A percentile compares a stretch with the other conserved stretches of the same genome.
phyloP scores from a whole-genome alignment of 2,888 invertebrate genomes.

The Abrostola triplasia region DNA sequence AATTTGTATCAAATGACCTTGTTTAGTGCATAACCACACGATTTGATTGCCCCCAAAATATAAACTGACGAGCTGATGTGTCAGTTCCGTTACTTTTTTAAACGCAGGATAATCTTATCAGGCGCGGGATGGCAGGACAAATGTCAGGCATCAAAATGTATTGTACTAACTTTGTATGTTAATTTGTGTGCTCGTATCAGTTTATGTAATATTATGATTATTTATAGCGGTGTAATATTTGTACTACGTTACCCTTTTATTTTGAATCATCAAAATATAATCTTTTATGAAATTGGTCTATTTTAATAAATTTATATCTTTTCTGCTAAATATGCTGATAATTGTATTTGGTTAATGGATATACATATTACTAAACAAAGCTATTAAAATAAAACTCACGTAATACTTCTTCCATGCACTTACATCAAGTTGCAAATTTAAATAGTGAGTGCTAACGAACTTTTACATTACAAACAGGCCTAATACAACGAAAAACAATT shows the following conservation, averaged over 20 bases:
- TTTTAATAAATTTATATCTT: too few species aligned
- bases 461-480: too few species aligned
- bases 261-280: too few species aligned
- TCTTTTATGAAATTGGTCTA: too few species aligned
- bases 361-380: too few species aligned
- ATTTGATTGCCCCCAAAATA: slow-evolving; percentile 26
- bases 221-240: not conserved
- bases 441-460: too few species aligned
- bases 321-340: too few species aligned
- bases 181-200: not conserved
- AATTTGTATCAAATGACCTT: slow-evolving; percentile 12
- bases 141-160: slow-evolving; percentile 60
- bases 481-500: slow-evolving; percentile 18
- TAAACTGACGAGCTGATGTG: slow-evolving; percentile 30
- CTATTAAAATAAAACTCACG: too few species aligned
- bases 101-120: slow-evolving; percentile 74
- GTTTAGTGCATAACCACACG: not conserved
- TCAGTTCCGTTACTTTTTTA: slow-evolving; percentile 49
- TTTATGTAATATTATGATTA: not conserved
- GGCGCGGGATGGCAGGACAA: slow-evolving; percentile 70
- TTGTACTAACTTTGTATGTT: slow-evolving; percentile 12
- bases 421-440: too few species aligned
- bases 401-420: too few species aligned
- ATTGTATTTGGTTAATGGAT: too few species aligned
- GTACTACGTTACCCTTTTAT: not conserved